Evolutionary conservation across 2,888 invertebrate species (phyloP), one percentile per base, ranked within the genome.

Genomic region (Ennomos quercinarius): DNA sequence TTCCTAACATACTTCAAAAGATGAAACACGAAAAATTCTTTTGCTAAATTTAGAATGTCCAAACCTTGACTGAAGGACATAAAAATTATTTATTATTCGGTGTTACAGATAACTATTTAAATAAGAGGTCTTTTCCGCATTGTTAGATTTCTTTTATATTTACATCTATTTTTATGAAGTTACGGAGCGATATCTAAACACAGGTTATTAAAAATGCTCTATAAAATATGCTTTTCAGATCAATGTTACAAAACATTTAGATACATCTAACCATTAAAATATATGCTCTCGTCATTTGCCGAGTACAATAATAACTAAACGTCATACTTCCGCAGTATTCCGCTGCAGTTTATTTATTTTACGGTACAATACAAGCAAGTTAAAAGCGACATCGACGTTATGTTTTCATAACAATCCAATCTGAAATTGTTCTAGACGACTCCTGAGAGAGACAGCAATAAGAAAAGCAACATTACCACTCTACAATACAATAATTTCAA

Each of bases 301-400:
- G 44, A 45, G 17, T 42, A 2, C 58, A 69, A 70, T 66, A 68
- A 66, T 64, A 76, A 71, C 67, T 70, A 74, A 74, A 73, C 62
- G 69, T 57, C 63, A 54, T 58, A 66, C 61, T 61, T 73, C 74
- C 68, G 67, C 56, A 60, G 57, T 71, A 71, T 72, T 70, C 68
- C 61, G 66, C 59, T 46, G 66, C 39, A 43, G 65, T 56, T 77
- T 78, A 75, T 72, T 59, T 53, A 17, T 40, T 71, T 72, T 70
- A 74, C 67, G 67, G 72, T 71, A 71, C 72, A 36, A 68, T 51
- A 53, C 58, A 64, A 70, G 64, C 53, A 64, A 70, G 65, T 53
- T 50, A 40, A 64, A 63, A 56, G 62, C 55, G 57, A 67, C 49
- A 68, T 66, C 53, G 43, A 66, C 73, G 63, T 67, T 68, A 68